phyloP scores from a whole-genome alignment of 2,888 invertebrate species.

The Actias luna region DNA sequence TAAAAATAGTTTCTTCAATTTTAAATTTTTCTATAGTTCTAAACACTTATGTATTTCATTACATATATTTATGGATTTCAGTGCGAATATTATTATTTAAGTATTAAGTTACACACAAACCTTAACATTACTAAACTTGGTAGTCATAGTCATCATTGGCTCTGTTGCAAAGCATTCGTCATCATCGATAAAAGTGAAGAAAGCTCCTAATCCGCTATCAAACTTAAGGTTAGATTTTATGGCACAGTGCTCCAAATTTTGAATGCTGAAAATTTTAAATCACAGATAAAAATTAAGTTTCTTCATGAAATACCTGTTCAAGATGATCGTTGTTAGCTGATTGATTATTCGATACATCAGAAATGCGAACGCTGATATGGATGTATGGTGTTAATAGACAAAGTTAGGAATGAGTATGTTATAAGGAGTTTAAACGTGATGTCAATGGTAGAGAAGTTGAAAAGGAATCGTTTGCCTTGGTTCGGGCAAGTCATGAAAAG shows the following conservation, averaged over 20 bases:
- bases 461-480: too few species aligned
- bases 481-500: too few species aligned
- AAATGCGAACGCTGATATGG: too few species aligned
- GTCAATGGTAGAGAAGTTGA: too few species aligned
- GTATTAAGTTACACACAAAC: constrained; percentile 10
- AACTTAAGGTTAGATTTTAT: constrained; percentile 26
- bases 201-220: constrained; percentile 33
- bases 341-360: not conserved
- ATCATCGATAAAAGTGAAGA: constrained; percentile 36
- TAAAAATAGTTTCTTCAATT: too few species aligned
- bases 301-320: not conserved
- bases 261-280: constrained; percentile 23
- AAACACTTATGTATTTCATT: too few species aligned
- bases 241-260: constrained; percentile 14
- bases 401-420: too few species aligned
- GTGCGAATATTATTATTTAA: not conserved
- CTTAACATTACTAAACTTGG: constrained; percentile 28
- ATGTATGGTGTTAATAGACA: too few species aligned
- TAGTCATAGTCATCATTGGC: constrained; percentile 34
- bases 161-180: constrained; percentile 40
- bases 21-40: too few species aligned
- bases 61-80: too few species aligned
- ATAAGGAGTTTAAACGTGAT: too few species aligned
- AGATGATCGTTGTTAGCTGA: not conserved
- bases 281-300: not conserved